Evolutionary conservation across 2,888 invertebrate genomes (phyloP).

Genomic region (Sinopyrophorus schimmeli): DNA sequence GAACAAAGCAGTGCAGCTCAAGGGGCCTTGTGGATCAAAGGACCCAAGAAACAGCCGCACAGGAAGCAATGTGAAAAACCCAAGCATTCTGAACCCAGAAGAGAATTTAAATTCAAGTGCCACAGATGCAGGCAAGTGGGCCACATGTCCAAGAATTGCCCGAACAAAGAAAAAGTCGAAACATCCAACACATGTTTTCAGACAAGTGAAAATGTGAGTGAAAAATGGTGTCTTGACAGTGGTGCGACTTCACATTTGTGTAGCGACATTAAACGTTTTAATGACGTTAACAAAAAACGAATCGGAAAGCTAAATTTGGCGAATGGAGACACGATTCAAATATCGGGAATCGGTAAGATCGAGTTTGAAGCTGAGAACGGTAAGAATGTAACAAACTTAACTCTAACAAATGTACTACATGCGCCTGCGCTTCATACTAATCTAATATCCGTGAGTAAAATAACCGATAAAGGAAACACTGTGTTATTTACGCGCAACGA

Average conservation of each 20-base stretch:
- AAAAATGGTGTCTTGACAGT: slow-evolving; percentile 24
- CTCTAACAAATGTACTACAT: slow-evolving; percentile 11
- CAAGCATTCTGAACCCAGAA: too few relatives aligned
- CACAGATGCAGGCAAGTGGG: slow-evolving; percentile 11
- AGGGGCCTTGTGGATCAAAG: too few relatives aligned
- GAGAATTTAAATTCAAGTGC: slow-evolving; percentile 11
- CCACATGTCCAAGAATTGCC: slow-evolving; percentile 18
- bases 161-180: too few relatives aligned
- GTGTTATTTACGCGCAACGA: slow-evolving; percentile 19
- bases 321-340: not conserved
- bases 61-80: too few relatives aligned
- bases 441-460: slow-evolving; percentile 30
- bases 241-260: slow-evolving; percentile 24
- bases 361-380: not conserved
- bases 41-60: too few relatives aligned
- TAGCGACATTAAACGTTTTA: slow-evolving; percentile 8
- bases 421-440: slow-evolving; percentile 25
- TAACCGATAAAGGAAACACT: slow-evolving; percentile 21
- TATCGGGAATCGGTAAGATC: not conserved
- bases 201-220: too few relatives aligned
- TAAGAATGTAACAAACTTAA: not conserved
- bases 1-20: too few relatives aligned
- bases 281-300: not conserved
- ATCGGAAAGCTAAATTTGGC: not conserved
- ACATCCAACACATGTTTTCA: too few relatives aligned